Conservation (phyloP, 2,888 invertebrate species). For the Drosophila glabriapex region DNA sequence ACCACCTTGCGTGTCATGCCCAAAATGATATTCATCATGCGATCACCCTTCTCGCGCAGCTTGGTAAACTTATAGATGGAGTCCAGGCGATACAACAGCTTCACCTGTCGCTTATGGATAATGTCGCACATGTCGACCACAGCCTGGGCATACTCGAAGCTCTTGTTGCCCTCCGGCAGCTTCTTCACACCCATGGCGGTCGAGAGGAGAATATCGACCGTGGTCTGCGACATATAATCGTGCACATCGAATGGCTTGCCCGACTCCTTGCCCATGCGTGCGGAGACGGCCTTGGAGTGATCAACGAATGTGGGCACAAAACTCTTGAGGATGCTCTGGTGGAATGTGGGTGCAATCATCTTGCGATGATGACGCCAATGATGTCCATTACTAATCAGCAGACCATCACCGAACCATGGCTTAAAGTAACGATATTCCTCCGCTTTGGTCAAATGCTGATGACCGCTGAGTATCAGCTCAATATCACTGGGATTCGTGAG, state of each 20-base stretch:
- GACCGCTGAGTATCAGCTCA: slow-evolving; percentile 90
- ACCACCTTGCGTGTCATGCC: slow-evolving; percentile 91
- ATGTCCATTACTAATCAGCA: slow-evolving; percentile 91
- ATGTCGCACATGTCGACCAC: slow-evolving; percentile 95
- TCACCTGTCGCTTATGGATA: slow-evolving; percentile 91
- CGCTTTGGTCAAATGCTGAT: slow-evolving; percentile 91
- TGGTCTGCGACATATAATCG: slow-evolving; percentile 92
- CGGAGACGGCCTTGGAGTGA: slow-evolving; percentile 90
- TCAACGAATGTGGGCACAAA: slow-evolving; percentile 92
- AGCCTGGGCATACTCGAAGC: slow-evolving; percentile 93
- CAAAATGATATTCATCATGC: slow-evolving; percentile 90
- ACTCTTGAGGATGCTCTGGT: slow-evolving; percentile 92
- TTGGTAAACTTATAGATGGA: slow-evolving; percentile 90
- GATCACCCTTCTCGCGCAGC: slow-evolving; percentile 89
- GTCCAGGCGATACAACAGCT: slow-evolving; percentile 90
- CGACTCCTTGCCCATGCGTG: slow-evolving; percentile 88
- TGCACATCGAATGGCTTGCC: slow-evolving; percentile 91
- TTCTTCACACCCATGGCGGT: slow-evolving; percentile 94
- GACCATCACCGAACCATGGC: slow-evolving; percentile 92
- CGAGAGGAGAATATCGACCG: slow-evolving; percentile 92
- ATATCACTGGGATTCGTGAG: slow-evolving; percentile 90
- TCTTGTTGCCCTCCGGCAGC: slow-evolving; percentile 89
- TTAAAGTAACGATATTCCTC: slow-evolving; percentile 91
- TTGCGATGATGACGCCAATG: slow-evolving; percentile 93
- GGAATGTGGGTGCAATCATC: slow-evolving; percentile 94